These are phyloP conservation scores for Cydia fagiglandana DNA, from an alignment of 1,140 invertebrate genomes.

Conservation along the genomic window DNA sequence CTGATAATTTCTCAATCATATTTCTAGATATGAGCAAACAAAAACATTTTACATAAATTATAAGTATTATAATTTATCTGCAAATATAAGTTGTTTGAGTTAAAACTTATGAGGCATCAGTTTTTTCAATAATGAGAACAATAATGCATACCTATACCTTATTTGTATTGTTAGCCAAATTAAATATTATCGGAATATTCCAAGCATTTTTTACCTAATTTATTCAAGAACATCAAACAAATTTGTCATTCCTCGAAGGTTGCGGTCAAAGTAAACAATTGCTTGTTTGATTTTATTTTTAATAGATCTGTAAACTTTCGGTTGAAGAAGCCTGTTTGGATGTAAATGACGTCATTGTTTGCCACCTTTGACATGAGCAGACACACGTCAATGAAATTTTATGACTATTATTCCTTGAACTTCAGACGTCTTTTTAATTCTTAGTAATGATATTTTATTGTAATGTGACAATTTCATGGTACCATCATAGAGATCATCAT, in stretches of 20 bases:
- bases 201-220: neutral
- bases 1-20: too few relatives aligned
- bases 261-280: neutral
- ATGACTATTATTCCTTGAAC: neutral
- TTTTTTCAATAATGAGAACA: neutral
- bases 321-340: neutral
- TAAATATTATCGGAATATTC: neutral
- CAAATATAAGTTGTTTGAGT: too few relatives aligned
- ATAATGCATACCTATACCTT: neutral
- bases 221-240: neutral
- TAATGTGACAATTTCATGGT: too few relatives aligned
- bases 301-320: slow-evolving; percentile 8
- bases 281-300: slow-evolving; percentile 2
- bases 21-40: too few relatives aligned
- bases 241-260: neutral
- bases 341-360: slow-evolving; percentile 10
- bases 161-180: neutral
- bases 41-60: too few relatives aligned
- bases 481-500: too few relatives aligned
- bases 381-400: neutral
- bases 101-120: neutral
- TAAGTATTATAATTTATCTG: too few relatives aligned
- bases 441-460: neutral
- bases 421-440: neutral
- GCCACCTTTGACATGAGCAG: neutral